Base-by-base conservation (phyloP, 2,797 vertebrate genomes). In the Clarias pachynema region DNA sequence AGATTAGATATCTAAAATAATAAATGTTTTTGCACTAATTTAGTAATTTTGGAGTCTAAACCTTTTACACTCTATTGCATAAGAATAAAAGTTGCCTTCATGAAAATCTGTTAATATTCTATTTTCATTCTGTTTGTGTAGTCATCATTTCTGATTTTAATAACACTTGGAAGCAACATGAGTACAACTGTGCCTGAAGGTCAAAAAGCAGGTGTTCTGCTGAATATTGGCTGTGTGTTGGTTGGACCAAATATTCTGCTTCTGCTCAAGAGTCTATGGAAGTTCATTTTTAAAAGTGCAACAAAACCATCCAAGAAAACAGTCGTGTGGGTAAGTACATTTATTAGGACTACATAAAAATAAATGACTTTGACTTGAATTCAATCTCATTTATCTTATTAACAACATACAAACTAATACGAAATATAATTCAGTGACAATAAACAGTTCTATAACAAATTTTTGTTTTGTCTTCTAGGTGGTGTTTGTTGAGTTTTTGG, bases 211-310 rank as follows among this genome's bases (percentile, higher is more conserved):
- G 56, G 26, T 0, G 16, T 26, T 75, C 26, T 83, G 10, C 75
- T 89, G 18, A 65, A 77, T 12, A 85, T 85, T 18, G 85, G 87
- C 29, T 82, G 84, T 49, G 81, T 84, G 73, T 62, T 89, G 81
- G 56, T 81, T n/a, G 87, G 40, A 0, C 81, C 88, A 31, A 85
- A 84, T 62, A 66, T 86, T 56, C 85, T 89, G 4, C 81, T 88
- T 65, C 68, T 89, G 49, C 24, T 89, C 2, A 89, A 89, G 68
- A 88, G 88, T 82, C 22, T 85, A 31, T 89, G 88, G 88, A 89
- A 89, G 81, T 88, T 89, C 16, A 29, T 86, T 68, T 89, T 89
- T 83, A 89, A 88, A 83, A 84, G 73, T 62, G 16, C 88, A 18
- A 20, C 3, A 22, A 89, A 85, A 79, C 88, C 86, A 44, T 68